Percentiles rank a stretch among this genome's conserved stretches.
These are phyloP conservation scores for Nothocercus nigrocapillus DNA, from an alignment of 2,113 vertebrate genomes.

Conservation along the genomic window DNA sequence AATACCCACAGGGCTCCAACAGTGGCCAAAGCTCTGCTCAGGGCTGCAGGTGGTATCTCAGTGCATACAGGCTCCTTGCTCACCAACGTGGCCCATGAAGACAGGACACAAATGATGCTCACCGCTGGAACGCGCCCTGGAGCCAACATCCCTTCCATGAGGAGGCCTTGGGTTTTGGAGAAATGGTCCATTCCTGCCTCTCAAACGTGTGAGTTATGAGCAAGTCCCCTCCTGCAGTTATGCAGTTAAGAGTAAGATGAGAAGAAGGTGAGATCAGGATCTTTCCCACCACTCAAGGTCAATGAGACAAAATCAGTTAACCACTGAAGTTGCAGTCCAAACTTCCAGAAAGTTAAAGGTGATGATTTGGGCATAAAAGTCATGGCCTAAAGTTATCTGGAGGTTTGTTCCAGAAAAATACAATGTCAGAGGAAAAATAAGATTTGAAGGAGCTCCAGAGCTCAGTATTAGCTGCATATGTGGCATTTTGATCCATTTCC, in stretches of 20 bases:
- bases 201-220: neutral
- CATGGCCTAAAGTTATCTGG: conserved; percentile 19
- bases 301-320: neutral
- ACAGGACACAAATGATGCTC: neutral
- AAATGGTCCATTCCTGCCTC: neutral
- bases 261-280: no score
- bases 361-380: conserved; percentile 17
- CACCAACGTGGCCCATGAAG: neutral
- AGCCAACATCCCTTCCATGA: neutral
- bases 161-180: neutral
- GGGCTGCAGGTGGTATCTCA: neutral
- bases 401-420: conserved; percentile 71
- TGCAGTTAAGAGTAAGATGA: neutral
- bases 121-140: neutral
- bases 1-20: neutral
- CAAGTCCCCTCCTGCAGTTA: rapidly evolving
- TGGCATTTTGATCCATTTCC: conserved; percentile 70
- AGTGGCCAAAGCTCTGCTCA: neutral
- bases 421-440: conserved; percentile 59
- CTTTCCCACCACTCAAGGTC: neutral
- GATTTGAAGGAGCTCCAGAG: conserved; percentile 64
- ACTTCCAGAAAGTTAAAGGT: conserved; percentile 54
- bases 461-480: conserved; percentile 61
- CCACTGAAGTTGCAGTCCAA: neutral
- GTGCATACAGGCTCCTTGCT: neutral